Evolutionary conservation across 1,140 invertebrate species (phyloP).

Genomic region (Scaptomyza pallida): DNA sequence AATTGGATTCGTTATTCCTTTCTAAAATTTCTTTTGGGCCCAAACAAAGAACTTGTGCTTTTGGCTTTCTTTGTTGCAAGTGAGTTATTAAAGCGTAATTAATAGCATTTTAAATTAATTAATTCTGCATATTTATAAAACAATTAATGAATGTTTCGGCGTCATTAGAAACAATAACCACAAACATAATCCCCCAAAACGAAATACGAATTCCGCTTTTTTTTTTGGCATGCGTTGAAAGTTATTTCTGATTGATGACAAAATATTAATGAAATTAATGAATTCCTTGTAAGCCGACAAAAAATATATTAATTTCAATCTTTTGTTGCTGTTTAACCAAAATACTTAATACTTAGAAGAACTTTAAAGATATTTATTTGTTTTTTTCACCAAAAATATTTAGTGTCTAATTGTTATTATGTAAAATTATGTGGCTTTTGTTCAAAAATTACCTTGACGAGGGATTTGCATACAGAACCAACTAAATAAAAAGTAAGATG

Average conservation of each 20-base stretch:
- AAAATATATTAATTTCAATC: slow-evolving; percentile 55
- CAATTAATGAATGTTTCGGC: slow-evolving; percentile 78
- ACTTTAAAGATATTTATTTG: slow-evolving; percentile 66
- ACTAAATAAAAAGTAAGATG: too few species aligned
- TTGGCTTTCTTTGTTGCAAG: slow-evolving; percentile 71
- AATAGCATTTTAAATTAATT: slow-evolving; percentile 80
- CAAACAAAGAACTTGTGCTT: slow-evolving; percentile 38
- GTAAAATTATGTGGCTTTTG: slow-evolving; percentile 51
- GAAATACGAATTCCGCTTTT: slow-evolving; percentile 11
- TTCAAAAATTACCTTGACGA: slow-evolving; percentile 47
- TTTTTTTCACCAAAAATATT: slow-evolving; percentile 51
- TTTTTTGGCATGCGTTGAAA: slow-evolving; percentile 74
- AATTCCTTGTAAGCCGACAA: slow-evolving; percentile 73
- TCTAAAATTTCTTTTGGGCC: too few species aligned
- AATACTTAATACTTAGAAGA: slow-evolving; percentile 59
- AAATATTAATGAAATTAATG: slow-evolving; percentile 77
- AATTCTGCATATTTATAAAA: slow-evolving; percentile 80
- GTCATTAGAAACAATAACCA: slow-evolving; percentile 55
- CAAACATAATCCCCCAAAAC: slow-evolving; percentile 22
- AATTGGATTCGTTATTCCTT: slow-evolving; percentile 18
- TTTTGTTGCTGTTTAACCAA: slow-evolving; percentile 44
- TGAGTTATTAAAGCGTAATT: slow-evolving; percentile 78
- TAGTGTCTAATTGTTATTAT: slow-evolving; percentile 75
- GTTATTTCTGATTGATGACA: slow-evolving; percentile 83
- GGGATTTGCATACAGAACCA: slow-evolving; percentile 64